Base-by-base conservation (phyloP, 2,113 vertebrate genomes). In the Nothobranchius kuhntae region DNA sequence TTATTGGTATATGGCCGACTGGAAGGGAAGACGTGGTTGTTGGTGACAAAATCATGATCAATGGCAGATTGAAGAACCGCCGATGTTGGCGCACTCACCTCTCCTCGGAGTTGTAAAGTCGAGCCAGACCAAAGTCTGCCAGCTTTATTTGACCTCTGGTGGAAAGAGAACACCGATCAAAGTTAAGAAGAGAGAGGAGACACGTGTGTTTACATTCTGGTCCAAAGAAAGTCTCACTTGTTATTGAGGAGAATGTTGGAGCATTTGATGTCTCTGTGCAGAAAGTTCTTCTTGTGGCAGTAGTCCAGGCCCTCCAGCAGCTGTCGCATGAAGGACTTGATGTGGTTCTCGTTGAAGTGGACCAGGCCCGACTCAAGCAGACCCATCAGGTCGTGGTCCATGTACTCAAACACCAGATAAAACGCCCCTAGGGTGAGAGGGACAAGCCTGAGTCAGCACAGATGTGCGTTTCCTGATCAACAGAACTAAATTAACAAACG, bases 1-100 rank as follows among this genome's bases (percentile, higher is more conserved):
- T 99, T 99, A 80, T 99, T 99, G 66, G 98, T 99, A 86, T 99
- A 99, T 0, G 98, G 98, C n/a, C 98, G 98, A 91, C 98, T 99
- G 87, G 15, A 68, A 57, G 55, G 2, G 24, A 46, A 47, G 3
- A 54, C 21, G 1, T 9, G 26, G 44, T 42, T 17, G 3, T 55
- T 42, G 17, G 7, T 14, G 1, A 44, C 2, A 14, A 17, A 26
- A 42, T 9, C 17, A 36, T 3, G 7, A 58, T 13, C 12, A 44
- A 42, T 9, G 17, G 3, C 10, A 46, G 7, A 30, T 1, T 21
- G 21, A 13, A 2, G 12, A 36, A 56, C 54, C 35, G 2, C 6
- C 14, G 13, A 60, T 40, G 15, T 3, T 21, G 6, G 0, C 4
- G 52, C 30, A 14, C 61, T 82, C 66, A 98, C 98, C 98, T 98